phyloP scores from a whole-genome alignment of 2,113 vertebrate genomes.

The Balaeniceps rex region DNA sequence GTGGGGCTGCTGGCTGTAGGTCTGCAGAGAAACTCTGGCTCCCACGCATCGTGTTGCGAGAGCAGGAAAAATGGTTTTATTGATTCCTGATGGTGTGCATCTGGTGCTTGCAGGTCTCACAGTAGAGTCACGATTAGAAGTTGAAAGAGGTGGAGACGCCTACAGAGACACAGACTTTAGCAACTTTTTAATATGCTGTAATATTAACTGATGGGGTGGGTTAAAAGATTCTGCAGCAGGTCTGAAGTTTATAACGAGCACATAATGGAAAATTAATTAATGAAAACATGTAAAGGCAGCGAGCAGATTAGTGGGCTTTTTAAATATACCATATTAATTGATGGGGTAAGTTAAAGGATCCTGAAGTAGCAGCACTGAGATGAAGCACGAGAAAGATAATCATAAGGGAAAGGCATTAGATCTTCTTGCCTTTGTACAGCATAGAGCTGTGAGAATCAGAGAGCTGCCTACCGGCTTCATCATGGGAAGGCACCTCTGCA shows the following conservation, averaged over 20 bases:
- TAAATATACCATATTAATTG: neutral
- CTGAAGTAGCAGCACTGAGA: neutral
- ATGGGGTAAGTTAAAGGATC: neutral
- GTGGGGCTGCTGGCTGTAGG: neutral
- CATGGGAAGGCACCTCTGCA: neutral
- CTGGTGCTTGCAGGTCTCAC: neutral
- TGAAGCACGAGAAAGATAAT: neutral
- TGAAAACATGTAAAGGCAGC: neutral
- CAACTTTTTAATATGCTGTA: neutral
- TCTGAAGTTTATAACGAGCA: neutral
- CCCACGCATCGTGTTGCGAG: rapidly evolving
- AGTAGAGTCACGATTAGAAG: neutral
- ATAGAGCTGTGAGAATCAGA: neutral
- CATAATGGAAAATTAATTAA: neutral
- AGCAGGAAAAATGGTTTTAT: neutral
- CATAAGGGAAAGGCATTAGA: neutral
- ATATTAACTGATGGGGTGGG: neutral
- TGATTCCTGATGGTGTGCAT: neutral
- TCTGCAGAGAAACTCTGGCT: neutral
- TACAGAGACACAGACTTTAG: neutral
- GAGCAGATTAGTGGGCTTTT: neutral
- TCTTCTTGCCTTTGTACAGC: neutral
- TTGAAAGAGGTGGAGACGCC: neutral
- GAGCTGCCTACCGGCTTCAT: neutral
- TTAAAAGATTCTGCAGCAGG: neutral